These are phyloP conservation scores for Rousettus madagascariensis DNA, from an alignment of 2,797 vertebrate genomes.

Conservation along the genomic window DNA sequence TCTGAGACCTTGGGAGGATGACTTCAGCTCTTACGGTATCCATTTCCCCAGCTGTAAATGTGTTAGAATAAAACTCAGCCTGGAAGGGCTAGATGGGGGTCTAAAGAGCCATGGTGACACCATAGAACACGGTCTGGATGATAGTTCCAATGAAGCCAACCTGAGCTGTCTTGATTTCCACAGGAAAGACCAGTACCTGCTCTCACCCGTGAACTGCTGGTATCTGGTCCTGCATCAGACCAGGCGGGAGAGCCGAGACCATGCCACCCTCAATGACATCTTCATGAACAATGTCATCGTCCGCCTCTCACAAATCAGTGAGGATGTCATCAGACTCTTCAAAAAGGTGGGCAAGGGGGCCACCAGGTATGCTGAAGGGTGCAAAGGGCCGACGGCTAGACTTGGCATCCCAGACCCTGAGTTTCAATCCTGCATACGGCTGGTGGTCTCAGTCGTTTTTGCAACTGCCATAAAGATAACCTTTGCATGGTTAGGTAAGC, in stretches of 20 bases:
- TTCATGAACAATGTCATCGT: conserved; percentile 98
- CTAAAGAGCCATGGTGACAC: not conserved
- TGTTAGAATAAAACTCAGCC: not conserved
- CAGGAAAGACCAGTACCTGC: conserved; percentile 98
- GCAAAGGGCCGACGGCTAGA: not conserved
- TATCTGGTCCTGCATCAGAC: conserved; percentile 98
- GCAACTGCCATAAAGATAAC: not conserved
- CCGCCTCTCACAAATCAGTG: conserved; percentile 95
- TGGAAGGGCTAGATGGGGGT: not conserved
- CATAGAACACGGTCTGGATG: not conserved
- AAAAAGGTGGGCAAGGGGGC: conserved; percentile 91
- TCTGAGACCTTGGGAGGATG: not conserved
- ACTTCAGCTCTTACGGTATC: not conserved
- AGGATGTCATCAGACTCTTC: conserved; percentile 98
- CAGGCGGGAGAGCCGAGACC: conserved; percentile 95
- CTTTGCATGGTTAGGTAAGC: not conserved
- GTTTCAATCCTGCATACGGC: not conserved
- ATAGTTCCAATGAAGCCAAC: not conserved
- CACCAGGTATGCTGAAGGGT: not conserved
- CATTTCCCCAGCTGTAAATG: not conserved
- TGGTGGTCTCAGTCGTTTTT: not conserved
- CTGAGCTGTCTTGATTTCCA: not conserved
- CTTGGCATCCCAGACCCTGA: not conserved
- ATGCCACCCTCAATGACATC: conserved; percentile 97
- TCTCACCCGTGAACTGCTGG: conserved; percentile 98